Percentiles rank a stretch among this genome's conserved stretches.
These are phyloP conservation scores for Battus philenor DNA, from an alignment of 1,140 invertebrate genomes.

Conservation along the genomic window DNA sequence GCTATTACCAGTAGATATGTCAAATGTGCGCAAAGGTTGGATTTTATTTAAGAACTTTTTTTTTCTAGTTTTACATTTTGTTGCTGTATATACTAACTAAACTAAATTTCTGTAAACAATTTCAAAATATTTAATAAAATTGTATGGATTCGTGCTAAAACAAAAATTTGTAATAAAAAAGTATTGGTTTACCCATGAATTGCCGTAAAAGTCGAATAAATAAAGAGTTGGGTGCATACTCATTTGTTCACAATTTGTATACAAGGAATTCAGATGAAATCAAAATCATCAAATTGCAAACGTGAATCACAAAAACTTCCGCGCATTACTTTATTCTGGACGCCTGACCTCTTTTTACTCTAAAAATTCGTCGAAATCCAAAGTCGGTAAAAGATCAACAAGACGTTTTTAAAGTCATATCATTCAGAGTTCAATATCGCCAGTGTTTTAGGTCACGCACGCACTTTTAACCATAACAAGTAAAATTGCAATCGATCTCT, in stretches of 20 bases:
- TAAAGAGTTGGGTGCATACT: background rate
- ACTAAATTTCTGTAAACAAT: background rate
- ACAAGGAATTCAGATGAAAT: constrained; percentile 16
- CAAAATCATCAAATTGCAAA: constrained; percentile 27
- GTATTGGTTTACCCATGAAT: too few relatives aligned
- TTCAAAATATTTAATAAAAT: background rate
- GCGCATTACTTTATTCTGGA: constrained; percentile 35
- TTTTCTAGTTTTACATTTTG: too few relatives aligned
- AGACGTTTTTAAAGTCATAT: constrained; percentile 18
- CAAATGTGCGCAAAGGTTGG: too few relatives aligned
- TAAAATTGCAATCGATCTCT: too few relatives aligned
- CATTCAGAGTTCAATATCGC: constrained; percentile 18
- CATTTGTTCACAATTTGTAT: background rate
- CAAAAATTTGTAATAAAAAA: too few relatives aligned
- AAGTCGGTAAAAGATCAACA: constrained; percentile 25
- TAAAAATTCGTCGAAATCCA: constrained; percentile 33
- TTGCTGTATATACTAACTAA: too few relatives aligned
- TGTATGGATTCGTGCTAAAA: too few relatives aligned
- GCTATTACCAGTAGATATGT: too few relatives aligned
- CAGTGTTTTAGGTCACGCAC: constrained; percentile 4
- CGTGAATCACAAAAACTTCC: constrained; percentile 45
- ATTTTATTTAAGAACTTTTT: too few relatives aligned
- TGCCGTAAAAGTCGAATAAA: background rate
- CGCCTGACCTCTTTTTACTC: constrained; percentile 41
- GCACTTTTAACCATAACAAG: too few relatives aligned